Percentiles rank a stretch among this genome's conserved stretches.
These are phyloP conservation scores for Himalopsyche tibetana DNA, from an alignment of 2,888 invertebrate genomes.

Conservation along the genomic window DNA sequence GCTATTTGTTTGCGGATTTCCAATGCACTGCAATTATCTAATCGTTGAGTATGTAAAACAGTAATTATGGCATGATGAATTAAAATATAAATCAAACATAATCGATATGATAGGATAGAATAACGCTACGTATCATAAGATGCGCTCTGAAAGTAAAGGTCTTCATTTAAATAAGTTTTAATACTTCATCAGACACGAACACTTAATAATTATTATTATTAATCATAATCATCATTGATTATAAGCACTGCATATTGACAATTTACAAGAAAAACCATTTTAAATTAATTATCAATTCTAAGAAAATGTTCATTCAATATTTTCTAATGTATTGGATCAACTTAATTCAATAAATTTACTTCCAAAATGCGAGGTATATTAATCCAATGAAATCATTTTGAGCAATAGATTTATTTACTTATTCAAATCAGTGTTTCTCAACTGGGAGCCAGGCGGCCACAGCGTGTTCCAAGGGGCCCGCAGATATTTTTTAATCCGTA, in stretches of 20 bases:
- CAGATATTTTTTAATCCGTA: too few relatives aligned
- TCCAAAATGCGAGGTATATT: too few relatives aligned
- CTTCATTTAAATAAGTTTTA: background rate
- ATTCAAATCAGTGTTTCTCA: too few relatives aligned
- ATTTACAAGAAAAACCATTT: too few relatives aligned
- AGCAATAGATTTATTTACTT: too few relatives aligned
- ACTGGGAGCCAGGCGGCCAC: too few relatives aligned
- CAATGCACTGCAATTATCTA: constrained; percentile 4
- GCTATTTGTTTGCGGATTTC: background rate
- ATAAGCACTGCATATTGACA: background rate
- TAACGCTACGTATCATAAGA: background rate
- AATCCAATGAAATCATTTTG: too few relatives aligned
- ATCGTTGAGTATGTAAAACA: background rate
- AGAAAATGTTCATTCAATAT: too few relatives aligned
- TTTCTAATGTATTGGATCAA: too few relatives aligned
- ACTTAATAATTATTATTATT: background rate
- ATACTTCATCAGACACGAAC: background rate
- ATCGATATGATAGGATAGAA: background rate
- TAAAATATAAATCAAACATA: constrained; percentile 20
- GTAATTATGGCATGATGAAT: background rate
- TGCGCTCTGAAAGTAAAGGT: background rate
- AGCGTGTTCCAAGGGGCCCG: too few relatives aligned
- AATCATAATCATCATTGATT: background rate
- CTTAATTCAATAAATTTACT: too few relatives aligned
- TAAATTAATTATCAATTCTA: too few relatives aligned